A percentile compares a stretch with the other conserved stretches of the same genome.
These are phyloP conservation scores for Pocillopora meandrina DNA, from an alignment of 92 coral and sea anemone species.

Conservation along the genomic window DNA sequence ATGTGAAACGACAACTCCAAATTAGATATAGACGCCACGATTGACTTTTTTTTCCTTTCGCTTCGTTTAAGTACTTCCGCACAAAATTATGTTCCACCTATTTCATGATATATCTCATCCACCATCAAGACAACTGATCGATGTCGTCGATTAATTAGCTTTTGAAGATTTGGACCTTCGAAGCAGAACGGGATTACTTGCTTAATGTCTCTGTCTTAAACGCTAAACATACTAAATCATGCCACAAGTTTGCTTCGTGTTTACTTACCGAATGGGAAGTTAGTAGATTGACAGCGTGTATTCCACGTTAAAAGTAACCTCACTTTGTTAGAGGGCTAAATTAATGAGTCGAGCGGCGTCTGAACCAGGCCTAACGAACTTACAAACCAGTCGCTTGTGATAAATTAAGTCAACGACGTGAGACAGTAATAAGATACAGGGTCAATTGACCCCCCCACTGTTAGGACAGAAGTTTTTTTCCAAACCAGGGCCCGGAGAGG, in stretches of 20 bases:
- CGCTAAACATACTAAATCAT: not conserved
- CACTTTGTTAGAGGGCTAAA: not conserved
- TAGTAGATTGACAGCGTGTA: no score
- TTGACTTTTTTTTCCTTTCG: no score
- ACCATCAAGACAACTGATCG: not conserved
- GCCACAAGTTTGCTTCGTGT: not conserved
- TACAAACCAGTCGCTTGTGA: not conserved
- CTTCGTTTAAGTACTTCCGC: not conserved
- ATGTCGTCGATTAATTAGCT: no score
- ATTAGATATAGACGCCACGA: no score
- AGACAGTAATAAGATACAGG: not conserved
- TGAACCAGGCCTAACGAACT: not conserved
- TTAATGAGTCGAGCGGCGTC: not conserved
- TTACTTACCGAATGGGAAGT: not conserved
- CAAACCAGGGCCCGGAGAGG: not conserved
- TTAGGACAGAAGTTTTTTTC: not conserved
- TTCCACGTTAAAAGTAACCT: no score
- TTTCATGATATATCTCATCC: not conserved
- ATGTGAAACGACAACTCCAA: no score
- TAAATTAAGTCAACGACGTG: not conserved
- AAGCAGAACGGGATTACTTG: not conserved
- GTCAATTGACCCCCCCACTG: not conserved
- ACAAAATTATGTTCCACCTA: not conserved
- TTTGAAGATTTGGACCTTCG: no score
- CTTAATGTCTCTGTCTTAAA: not conserved